Percentiles rank a stretch among this genome's conserved stretches.
phyloP scores from a whole-genome alignment of 23 tunicate species.

The Trididemnum clinides region DNA sequence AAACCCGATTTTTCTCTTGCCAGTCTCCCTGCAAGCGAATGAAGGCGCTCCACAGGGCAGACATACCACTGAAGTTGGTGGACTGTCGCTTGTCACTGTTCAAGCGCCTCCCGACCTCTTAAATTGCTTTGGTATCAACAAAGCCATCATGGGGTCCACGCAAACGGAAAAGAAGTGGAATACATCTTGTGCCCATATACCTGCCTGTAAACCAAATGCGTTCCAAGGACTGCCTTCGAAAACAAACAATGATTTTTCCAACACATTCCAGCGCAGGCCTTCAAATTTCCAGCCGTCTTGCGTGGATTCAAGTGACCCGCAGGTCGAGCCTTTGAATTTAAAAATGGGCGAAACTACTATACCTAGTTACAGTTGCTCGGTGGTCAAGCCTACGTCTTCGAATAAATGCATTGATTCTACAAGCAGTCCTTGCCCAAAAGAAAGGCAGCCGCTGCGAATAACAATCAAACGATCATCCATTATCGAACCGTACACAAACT shows the following conservation, averaged over 20 bases:
- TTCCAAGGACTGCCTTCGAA: neutral
- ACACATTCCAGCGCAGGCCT: neutral
- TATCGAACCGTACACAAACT: too few species aligned
- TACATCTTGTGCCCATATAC: neutral
- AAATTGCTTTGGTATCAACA: constrained; percentile 46
- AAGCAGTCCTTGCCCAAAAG: too few species aligned
- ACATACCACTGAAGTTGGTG: constrained; percentile 1
- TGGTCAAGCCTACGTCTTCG: too few species aligned
- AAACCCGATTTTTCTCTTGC: constrained; percentile 65
- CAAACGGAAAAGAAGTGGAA: neutral
- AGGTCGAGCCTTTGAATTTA: constrained; percentile 80
- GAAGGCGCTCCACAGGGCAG: neutral
- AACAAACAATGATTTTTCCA: neutral
- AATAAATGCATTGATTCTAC: too few species aligned
- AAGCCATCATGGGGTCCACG: neutral
- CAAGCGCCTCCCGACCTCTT: constrained; percentile 66
- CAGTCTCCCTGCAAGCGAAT: constrained; percentile 65
- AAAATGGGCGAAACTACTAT: constrained; percentile 75
- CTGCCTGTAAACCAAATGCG: neutral
- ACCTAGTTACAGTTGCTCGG: constrained; percentile 24
- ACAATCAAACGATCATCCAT: too few species aligned
- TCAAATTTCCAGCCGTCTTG: neutral
- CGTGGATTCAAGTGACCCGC: neutral
- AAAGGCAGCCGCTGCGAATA: too few species aligned
- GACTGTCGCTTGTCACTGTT: constrained; percentile 60